Evolutionary conservation across 2,797 vertebrate species (phyloP), one percentile per base, ranked within the genome.

Genomic region (Poeciliopsis gracilis): DNA sequence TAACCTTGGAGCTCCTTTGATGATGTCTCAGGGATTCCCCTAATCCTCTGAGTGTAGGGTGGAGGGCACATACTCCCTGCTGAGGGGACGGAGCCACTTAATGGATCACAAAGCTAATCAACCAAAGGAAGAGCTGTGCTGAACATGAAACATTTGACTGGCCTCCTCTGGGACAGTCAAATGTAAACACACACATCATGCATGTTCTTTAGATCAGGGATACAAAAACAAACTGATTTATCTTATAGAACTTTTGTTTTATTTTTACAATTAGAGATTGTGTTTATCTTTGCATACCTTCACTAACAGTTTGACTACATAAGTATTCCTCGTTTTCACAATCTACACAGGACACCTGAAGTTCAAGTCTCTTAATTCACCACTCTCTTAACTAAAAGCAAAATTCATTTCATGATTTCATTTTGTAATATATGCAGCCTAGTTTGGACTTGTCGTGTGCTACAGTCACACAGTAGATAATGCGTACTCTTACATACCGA

Each of bases 81-180:
- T 89, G 87, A 86, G 86, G 83, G 90, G 83, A 92, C 90, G 87
- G 89, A 92, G 89, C 72, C 90, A 92, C 86, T 94, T 93, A 94
- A 93, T 95, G 91, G 90, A 94, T 94, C 94, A 92, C 91, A 90
- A 90, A 94, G 91, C 93, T 94, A 94, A 94, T 95, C 92, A 94
- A 91, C 82, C 86, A 70, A 86, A 86, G 86, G 86, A 84, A 91
- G 84, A 91, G 81, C 71, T 79, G 73, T 83, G 73, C 84, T 88
- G 84, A 87, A 90, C 83, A 85, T 88, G 77, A 81, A 57, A 86
- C 82, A 82, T 86, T 85, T 84, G 78, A 83, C 76, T 75, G 36
- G 25, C 86, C 79, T 84, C 83, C 80, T 81, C 43, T 63, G 36
- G 18, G 76, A 71, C 69, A 67, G 36, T 41, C 81, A 79, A 67